Base-by-base conservation (phyloP, 2,888 invertebrate species). In the Acleris emargana region DNA sequence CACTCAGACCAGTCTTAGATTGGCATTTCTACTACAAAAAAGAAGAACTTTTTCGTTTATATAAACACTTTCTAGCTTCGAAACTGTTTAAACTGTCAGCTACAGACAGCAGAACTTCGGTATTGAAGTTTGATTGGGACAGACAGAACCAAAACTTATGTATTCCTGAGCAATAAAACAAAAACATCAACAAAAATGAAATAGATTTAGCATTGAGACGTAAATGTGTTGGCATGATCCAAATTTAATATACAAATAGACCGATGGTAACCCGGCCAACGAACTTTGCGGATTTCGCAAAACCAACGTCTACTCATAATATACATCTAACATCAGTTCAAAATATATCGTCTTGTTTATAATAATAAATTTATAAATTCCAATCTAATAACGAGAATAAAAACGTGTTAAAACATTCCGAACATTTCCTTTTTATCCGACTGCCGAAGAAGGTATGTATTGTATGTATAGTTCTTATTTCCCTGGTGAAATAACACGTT, bases 211-310 rank as follows among this genome's bases (percentile, higher is more conserved):
- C 11, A 50, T 55, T 50, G 11, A 42, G 32, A 58, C 38, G 57
- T 47, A 59, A 59, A 54, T 64, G 42, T 49, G 42, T 64, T 49
- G 54, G 47, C 53, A 42, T 28, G 42, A 42, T 47, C 53, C 2
- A 42, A 59, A 49, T 54, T 42, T 47, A 58, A 45, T 45, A n/a
- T 43, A 45, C 17, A 45, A 51, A 62, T 22, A 57, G 22, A 42
- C 38, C 25, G 25, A 58, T n/a, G 32, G 32, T 38, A 32, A 38
- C 22, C 42, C 25, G 58, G 25, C 25, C 58, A 20, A 47, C 25
- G 53, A 54, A 49, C 50, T 49, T 42, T 54, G 42, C 42, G 7
- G 42, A 20, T 54, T 42, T 13, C 9, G 20, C 3, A 38, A 43
- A 6, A n/a, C n/a, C 43, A 7, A 17, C 6, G 16, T 45, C 17